A percentile compares a stretch with the other conserved stretches of the same genome.
These are phyloP conservation scores for Alces alces DNA, from an alignment of 2,113 vertebrate genomes.

Conservation along the genomic window DNA sequence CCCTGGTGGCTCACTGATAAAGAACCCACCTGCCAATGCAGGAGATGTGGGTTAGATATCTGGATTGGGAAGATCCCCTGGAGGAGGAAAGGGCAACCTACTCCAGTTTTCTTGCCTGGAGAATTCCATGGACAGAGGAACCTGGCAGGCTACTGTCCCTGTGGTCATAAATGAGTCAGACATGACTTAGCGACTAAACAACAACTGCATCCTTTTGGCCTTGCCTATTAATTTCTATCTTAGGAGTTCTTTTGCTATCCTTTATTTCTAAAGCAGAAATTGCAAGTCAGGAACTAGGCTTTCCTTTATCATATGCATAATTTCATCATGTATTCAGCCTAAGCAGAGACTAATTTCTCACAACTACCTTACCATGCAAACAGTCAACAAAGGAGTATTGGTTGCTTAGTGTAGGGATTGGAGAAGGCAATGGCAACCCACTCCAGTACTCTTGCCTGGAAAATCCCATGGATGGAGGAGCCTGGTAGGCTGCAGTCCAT, in stretches of 20 bases:
- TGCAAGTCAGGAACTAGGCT: neutral
- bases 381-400: too few species aligned
- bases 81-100: neutral
- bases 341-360: constrained; percentile 23
- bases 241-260: neutral
- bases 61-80: neutral
- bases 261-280: constrained; percentile 28
- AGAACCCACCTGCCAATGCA: neutral
- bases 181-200: neutral
- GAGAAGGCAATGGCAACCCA: too few species aligned
- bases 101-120: neutral
- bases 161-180: neutral
- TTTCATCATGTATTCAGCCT: neutral
- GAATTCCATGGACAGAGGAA: neutral
- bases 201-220: neutral
- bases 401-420: too few species aligned
- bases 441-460: too few species aligned
- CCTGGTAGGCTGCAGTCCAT: too few species aligned
- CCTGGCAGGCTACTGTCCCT: neutral
- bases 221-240: constrained; percentile 14
- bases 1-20: neutral
- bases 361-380: neutral
- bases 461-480: too few species aligned
- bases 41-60: neutral
- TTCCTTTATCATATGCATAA: neutral